A percentile compares a stretch with the other conserved stretches of the same genome.
Evolutionary conservation across 2,888 invertebrate species (phyloP).

Genomic region (Parnassius orleans): DNA sequence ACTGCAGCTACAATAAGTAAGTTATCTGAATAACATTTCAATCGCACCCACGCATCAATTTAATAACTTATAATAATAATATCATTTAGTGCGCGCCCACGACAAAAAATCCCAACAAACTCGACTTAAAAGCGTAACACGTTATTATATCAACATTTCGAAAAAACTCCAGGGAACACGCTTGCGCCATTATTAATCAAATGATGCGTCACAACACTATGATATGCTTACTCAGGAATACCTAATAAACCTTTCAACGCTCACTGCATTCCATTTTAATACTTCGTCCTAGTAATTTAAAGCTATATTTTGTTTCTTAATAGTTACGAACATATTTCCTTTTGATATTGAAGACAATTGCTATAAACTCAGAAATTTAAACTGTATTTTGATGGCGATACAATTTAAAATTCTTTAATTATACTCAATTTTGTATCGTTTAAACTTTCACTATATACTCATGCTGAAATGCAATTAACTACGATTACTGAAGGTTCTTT

Average conservation of each 20-base stretch:
- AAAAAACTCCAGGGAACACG: conserved; percentile 62
- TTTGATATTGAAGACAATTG: background rate
- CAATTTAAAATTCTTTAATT: conserved; percentile 37
- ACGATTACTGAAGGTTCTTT: background rate
- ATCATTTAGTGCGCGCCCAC: conserved; percentile 7
- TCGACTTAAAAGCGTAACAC: conserved; percentile 58
- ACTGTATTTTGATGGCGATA: conserved; percentile 21
- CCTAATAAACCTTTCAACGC: conserved; percentile 56
- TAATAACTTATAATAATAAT: conserved; percentile 14
- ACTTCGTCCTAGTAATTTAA: background rate
- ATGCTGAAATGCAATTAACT: conserved; percentile 1
- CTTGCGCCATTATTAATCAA: conserved; percentile 78
- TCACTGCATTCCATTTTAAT: conserved; percentile 27
- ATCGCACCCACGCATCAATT: background rate
- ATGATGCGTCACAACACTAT: conserved; percentile 76
- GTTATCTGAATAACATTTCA: background rate
- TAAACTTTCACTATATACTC: background rate
- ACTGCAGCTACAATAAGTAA: background rate
- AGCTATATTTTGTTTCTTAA: conserved; percentile 22
- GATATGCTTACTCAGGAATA: conserved; percentile 75
- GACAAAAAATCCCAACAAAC: conserved; percentile 15
- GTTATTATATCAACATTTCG: conserved; percentile 62
- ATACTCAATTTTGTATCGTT: background rate
- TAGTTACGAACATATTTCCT: conserved; percentile 7
- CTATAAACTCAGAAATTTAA: background rate